Base-by-base conservation (phyloP, 2,888 invertebrate species). In the Eretmocerus hayati region DNA sequence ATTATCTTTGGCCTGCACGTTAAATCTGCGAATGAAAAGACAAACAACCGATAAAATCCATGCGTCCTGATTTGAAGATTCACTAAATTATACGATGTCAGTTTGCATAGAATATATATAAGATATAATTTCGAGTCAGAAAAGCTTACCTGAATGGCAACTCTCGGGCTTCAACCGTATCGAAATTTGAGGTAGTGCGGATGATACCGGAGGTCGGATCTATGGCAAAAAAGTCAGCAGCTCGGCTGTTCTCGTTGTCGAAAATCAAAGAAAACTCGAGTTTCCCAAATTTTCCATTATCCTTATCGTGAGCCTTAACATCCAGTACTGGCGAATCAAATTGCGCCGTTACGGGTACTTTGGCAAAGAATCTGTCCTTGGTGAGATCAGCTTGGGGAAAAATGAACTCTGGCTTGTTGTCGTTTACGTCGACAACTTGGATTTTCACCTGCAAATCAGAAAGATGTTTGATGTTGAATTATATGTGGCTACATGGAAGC, bases 371-470 rank as follows among this genome's bases (percentile, higher is more conserved):
- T 42, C 86, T 85, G 46, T 80, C 81, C 43, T 78, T 80, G 11
- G 80, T 80, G 15, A 74, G 63, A 0, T 76, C 77, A 1, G 76
- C 74, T 13, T 80, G 78, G 2, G 85, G 84, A 61, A 85, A 87
- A 0, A 85, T 71, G 66, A 94, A 95, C 58, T 81, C 77, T 0
- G 95, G 94, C 1, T 79, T 77, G 67, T 94, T 93, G 66, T 95
- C 94, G 66, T 95, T 95, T 1, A 89, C 83, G 67, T 95, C 94
- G 0, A 81, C 75, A 0, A 95, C 85, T 55, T 87, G 85, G 0
- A 95, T 81, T 55, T 85, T 85, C 0, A 94, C 81, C 59, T 80
- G 60, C n/a, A n/a, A n/a, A n/a, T n/a, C n/a, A n/a, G n/a, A n/a
- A n/a, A 2, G 58, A 58, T 16, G 8, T 15, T 5, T 5, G n/a